Evolutionary conservation across 2,888 invertebrate genomes (phyloP).

Genomic region (Phalangium opilio): DNA sequence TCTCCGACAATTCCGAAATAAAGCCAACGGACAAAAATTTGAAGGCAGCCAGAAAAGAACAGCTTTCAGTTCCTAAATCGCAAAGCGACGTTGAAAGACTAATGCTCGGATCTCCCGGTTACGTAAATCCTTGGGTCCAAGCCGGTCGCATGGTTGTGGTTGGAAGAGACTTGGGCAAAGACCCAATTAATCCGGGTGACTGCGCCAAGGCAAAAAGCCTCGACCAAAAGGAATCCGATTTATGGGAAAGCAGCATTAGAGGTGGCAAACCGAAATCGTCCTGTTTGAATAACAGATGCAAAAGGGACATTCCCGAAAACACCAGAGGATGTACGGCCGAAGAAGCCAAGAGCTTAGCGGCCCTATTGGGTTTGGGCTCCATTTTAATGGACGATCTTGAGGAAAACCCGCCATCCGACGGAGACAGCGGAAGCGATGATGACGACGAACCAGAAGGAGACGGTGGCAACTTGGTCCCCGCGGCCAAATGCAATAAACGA

Average conservation of each 20-base stretch:
- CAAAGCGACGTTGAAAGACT: slow-evolving; percentile 5
- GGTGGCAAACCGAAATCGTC: no score
- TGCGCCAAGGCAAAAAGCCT: no score
- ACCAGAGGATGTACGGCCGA: no score
- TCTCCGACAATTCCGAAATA: slow-evolving; percentile 2
- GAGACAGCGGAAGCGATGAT: background rate
- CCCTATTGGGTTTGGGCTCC: background rate
- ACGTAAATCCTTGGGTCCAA: slow-evolving; percentile 5
- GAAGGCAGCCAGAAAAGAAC: background rate
- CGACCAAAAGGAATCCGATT: no score
- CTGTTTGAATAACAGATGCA: no score
- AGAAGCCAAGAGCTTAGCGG: no score
- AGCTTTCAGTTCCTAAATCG: background rate
- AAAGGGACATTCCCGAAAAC: no score
- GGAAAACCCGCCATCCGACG: background rate
- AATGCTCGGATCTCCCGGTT: slow-evolving; percentile 1
- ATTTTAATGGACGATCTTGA: background rate
- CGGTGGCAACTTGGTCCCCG: no score
- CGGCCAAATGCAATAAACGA: slow-evolving; percentile 12
- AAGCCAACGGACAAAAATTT: background rate
- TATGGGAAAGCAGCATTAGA: no score
- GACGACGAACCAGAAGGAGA: no score
- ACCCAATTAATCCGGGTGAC: no score
- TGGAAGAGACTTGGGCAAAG: no score
- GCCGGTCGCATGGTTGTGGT: background rate